A percentile compares a stretch with the other conserved stretches of the same genome.
Evolutionary conservation across 1,140 invertebrate genomes (phyloP).

Genomic region (Trigoniulus corallinus): DNA sequence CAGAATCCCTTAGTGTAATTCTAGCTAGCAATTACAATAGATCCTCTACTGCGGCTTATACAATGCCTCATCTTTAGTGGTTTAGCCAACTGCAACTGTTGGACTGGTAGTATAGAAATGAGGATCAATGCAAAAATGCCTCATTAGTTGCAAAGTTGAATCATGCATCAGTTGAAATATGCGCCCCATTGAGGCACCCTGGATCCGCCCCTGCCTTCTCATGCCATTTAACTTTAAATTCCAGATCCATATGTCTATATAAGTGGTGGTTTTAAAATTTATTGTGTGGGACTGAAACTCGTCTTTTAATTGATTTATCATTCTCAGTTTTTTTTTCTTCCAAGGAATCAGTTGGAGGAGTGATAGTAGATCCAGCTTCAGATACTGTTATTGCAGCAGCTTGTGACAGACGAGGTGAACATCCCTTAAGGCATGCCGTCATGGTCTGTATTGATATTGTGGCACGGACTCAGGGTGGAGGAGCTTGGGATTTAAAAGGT

Average conservation of each 20-base stretch:
- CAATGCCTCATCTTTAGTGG: too few relatives aligned
- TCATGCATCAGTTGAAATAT: too few relatives aligned
- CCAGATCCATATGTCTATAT: not conserved
- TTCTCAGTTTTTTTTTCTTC: not conserved
- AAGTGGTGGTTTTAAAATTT: not conserved
- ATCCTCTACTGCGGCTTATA: too few relatives aligned
- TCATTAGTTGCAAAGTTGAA: too few relatives aligned
- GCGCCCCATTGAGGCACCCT: too few relatives aligned
- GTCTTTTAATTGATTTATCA: not conserved
- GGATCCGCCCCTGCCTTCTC: too few relatives aligned
- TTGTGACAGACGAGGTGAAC: conserved; percentile 35
- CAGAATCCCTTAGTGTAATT: too few relatives aligned
- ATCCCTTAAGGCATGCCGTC: conserved; percentile 64
- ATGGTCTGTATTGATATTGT: conserved; percentile 76
- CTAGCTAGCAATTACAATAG: too few relatives aligned
- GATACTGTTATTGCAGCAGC: conserved; percentile 35
- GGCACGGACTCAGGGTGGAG: conserved; percentile 60
- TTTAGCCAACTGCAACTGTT: too few relatives aligned
- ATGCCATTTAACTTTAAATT: not conserved
- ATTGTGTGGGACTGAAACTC: not conserved
- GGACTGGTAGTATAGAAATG: too few relatives aligned
- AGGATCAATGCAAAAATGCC: too few relatives aligned
- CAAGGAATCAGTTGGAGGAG: conserved; percentile 9
- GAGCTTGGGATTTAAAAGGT: conserved; percentile 37
- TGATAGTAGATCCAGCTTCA: conserved; percentile 19